Base-by-base conservation (phyloP, 2,888 invertebrate genomes). In the Scelioninae gen. 1 region DNA sequence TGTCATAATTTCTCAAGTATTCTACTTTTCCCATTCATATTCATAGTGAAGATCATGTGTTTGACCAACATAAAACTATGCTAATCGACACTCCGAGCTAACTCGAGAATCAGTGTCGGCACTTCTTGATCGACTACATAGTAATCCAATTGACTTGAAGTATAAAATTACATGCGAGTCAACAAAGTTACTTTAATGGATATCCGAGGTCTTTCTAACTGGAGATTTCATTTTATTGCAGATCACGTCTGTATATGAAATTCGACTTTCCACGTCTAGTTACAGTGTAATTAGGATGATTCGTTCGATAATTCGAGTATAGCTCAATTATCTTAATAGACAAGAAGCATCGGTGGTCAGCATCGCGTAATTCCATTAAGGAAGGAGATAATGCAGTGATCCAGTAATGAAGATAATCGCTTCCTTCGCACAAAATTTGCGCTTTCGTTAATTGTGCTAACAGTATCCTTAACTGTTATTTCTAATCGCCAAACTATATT, bases 391-490 rank as follows among this genome's bases (percentile, higher is more conserved):
- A 71, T 9, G 38, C 15, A 51, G 6, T 31, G 49, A 32, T 53
- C 43, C 53, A 23, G 60, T 63, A 63, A 74, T 40, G 40, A 43
- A 63, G 13, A 16, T 58, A 76, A 66, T 66, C 16, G 47, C 13
- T 58, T 49, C 45, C 58, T 53, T 34, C 11, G 29, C 43, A 51
- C 23, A 58, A 65, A 75, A 55, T 65, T 40, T 6, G 11, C 49
- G 40, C 60, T 63, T 49, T 53, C 9, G 45, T 40, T 76, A 68
- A 76, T 68, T 68, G 58, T 68, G 1, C 16, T 68, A 76, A 76
- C 76, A 51, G 76, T 68, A 68, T 47, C 16, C 45, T 10, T 77
- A 68, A 68, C 76, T 77, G 76, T 77, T 68, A 7, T 68, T 77
- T 68, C 62, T 68, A 77, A 68, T 55, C 40, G 16, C 47, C 55